Evolutionary conservation across 2,113 vertebrate species (phyloP).

Genomic region (Centropus unirufus): DNA sequence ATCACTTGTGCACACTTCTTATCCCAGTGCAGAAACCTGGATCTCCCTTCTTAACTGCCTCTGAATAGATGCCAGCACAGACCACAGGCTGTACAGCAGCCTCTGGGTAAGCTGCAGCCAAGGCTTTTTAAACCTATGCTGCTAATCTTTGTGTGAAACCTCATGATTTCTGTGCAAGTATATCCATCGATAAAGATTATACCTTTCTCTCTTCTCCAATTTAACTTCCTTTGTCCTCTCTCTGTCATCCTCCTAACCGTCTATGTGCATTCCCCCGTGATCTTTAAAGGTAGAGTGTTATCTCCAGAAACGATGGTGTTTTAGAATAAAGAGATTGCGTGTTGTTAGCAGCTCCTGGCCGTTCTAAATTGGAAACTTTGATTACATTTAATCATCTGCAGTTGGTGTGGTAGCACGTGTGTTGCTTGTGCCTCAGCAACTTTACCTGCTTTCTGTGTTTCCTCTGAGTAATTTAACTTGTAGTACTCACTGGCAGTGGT

Average conservation of each 20-base stretch:
- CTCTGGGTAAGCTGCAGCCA: not conserved
- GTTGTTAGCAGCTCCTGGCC: not conserved
- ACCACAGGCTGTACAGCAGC: not conserved
- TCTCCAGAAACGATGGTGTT: not conserved
- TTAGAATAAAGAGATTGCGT: not conserved
- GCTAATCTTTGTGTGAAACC: not conserved
- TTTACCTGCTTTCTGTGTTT: not conserved
- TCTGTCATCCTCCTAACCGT: not conserved
- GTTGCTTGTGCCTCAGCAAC: not conserved
- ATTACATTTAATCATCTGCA: not conserved
- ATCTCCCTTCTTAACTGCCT: not conserved
- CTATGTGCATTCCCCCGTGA: not conserved
- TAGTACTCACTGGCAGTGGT: not conserved
- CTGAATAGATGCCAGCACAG: not conserved
- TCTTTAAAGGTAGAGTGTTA: not conserved
- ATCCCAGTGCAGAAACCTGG: not conserved
- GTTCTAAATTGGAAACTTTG: not conserved
- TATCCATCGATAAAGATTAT: not conserved
- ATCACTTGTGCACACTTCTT: rapidly evolving
- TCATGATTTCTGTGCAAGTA: not conserved
- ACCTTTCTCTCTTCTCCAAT: not conserved
- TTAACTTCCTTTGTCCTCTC: not conserved
- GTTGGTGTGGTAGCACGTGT: not conserved
- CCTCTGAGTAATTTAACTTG: not conserved
- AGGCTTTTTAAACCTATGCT: not conserved